Conservation (phyloP, 2,797 vertebrate species). For the Champsocephalus gunnari region DNA sequence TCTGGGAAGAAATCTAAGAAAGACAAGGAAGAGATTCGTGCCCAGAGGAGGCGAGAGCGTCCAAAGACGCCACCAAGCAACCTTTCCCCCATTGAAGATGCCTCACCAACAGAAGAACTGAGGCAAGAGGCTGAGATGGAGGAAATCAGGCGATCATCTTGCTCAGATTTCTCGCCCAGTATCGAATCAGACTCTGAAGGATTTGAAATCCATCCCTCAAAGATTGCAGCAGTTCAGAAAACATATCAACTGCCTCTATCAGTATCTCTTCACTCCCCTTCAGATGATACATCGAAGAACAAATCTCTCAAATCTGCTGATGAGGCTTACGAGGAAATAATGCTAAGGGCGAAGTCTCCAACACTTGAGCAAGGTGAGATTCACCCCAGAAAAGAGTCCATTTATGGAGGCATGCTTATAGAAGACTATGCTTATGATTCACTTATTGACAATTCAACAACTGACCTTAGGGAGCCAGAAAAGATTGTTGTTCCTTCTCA, state of each 20-base stretch:
- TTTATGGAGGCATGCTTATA: constrained; percentile 96
- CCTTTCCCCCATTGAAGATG: constrained; percentile 98
- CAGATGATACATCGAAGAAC: constrained; percentile 87
- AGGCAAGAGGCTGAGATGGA: constrained; percentile 99
- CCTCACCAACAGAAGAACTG: constrained; percentile 97
- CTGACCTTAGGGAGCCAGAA: constrained; percentile 81
- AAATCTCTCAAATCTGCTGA: constrained; percentile 91
- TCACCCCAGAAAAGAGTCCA: constrained; percentile 91
- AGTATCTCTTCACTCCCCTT: constrained; percentile 93
- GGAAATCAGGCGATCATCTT: constrained; percentile 95
- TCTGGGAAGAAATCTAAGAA: constrained; percentile 98
- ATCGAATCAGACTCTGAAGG: constrained; percentile 97
- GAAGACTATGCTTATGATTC: constrained; percentile 98
- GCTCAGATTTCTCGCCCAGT: constrained; percentile 97
- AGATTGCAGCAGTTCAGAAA: constrained; percentile 95
- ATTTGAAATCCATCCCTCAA: constrained; percentile 94
- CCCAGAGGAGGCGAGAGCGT: constrained; percentile 93
- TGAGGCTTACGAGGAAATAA: constrained; percentile 96
- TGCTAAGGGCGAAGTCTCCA: constrained; percentile 90
- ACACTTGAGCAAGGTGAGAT: constrained; percentile 85
- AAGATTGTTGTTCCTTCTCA: constrained; percentile 86
- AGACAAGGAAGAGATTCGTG: constrained; percentile 97
- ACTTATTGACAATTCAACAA: constrained; percentile 89
- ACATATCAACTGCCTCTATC: constrained; percentile 94
- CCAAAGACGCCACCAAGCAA: constrained; percentile 97